phyloP scores from a whole-genome alignment of 2,113 vertebrate species.

The Eonycteris spelaea region DNA sequence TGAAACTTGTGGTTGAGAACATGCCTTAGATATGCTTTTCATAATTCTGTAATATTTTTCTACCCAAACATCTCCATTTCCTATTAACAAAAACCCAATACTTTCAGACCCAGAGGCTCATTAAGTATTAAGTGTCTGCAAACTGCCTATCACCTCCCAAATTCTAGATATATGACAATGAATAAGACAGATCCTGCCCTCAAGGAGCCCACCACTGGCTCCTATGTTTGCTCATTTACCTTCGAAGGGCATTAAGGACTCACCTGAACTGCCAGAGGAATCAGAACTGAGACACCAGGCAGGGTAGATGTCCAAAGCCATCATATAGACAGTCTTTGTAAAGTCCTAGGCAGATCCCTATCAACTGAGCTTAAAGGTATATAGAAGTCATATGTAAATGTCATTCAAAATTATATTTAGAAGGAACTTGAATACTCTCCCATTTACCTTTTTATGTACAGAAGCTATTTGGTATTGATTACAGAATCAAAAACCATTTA shows the following conservation, averaged over 20 bases:
- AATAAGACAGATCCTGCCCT: background rate
- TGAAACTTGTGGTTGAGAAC: background rate
- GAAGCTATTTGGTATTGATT: slow-evolving; percentile 42
- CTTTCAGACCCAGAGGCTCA: background rate
- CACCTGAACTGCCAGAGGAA: background rate
- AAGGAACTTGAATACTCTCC: background rate
- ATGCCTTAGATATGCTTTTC: background rate
- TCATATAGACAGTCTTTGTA: background rate
- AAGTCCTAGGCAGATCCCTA: background rate
- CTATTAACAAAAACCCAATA: background rate
- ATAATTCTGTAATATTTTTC: background rate
- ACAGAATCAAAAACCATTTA: slow-evolving; percentile 34
- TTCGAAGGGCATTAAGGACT: background rate
- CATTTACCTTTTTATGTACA: slow-evolving; percentile 14
- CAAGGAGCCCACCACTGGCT: background rate
- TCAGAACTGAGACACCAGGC: background rate
- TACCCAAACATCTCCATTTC: background rate
- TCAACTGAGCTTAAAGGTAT: background rate
- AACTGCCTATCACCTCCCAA: background rate
- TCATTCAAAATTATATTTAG: slow-evolving; percentile 50
- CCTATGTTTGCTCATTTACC: background rate
- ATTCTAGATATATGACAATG: background rate
- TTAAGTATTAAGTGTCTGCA: background rate
- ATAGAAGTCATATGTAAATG: background rate
- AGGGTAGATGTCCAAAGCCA: background rate